Conservation (phyloP, 2,113 vertebrate genomes). For the Corythaixoides concolor region DNA sequence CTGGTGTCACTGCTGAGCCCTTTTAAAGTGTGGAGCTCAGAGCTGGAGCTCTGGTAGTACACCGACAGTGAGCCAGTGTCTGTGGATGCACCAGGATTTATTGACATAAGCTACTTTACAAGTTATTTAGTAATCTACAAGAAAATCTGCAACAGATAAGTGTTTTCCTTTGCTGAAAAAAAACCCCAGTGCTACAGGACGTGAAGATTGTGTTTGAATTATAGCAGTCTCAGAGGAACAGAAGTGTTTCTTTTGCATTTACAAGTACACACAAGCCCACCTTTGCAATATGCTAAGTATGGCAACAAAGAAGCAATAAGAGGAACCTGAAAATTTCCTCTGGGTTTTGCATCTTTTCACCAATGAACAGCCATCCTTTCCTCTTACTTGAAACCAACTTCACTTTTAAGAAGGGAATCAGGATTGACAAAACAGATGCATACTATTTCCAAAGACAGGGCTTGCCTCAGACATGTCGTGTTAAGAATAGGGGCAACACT, state of each 20-base stretch:
- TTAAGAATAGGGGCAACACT: background rate
- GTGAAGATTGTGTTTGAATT: background rate
- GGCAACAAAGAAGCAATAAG: background rate
- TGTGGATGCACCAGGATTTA: background rate
- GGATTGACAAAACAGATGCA: background rate
- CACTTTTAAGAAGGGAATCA: background rate
- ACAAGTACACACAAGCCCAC: background rate
- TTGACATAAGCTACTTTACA: background rate
- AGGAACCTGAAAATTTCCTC: background rate
- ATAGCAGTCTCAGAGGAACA: background rate
- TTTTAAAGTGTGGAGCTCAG: background rate
- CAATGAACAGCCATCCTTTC: background rate
- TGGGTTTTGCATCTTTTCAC: background rate
- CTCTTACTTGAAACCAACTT: background rate
- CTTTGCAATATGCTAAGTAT: background rate
- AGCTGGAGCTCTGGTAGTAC: background rate
- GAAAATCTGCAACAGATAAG: background rate
- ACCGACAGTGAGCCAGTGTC: background rate
- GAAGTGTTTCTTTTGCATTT: background rate
- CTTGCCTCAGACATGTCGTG: rapidly evolving
- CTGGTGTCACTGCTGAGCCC: background rate
- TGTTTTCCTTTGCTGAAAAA: background rate
- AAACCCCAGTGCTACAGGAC: background rate
- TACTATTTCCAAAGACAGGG: background rate
- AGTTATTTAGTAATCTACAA: background rate